Evolutionary conservation across 2,888 invertebrate species (phyloP), one percentile per base, ranked within the genome.

Genomic region (Cinara cedri): DNA sequence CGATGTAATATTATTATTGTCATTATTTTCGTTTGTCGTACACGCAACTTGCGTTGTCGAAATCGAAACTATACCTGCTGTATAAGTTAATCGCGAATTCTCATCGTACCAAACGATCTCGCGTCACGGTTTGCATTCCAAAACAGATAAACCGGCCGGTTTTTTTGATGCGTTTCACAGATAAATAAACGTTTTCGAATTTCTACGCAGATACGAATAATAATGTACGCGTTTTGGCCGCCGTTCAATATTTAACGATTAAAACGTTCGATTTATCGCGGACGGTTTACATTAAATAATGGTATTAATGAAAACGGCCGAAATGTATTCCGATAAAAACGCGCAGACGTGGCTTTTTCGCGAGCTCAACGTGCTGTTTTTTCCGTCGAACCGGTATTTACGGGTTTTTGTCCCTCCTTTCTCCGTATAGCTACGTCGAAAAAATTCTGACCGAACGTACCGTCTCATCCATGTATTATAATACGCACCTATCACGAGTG

Each of bases 341-440:
- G n/a, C 55, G 55, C 42, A 71, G 54, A 9, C 16, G 42, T n/a
- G n/a, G n/a, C n/a, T n/a, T n/a, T n/a, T n/a, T n/a, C n/a, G n/a
- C n/a, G n/a, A n/a, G n/a, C n/a, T n/a, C n/a, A n/a, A n/a, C n/a
- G n/a, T n/a, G n/a, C n/a, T n/a, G 70, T 21, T 42, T 55, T 71
- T 71, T 71, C 42, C 42, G 21, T 16, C 70, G 42, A 71, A 57
- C 57, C 72, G 46, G 57, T 66, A 46, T 66, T 24, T 13, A 14
- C 21, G 11, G 4, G 21, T 6, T 65, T 8, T 19, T 6, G 21
- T 44, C 19, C 1, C 44, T 34, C 34, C 21, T 66, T 46, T 14
- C 14, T n/a, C 65, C 1, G 34, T 16, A 3, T n/a, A 10, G 1
- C 16, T 1, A 11, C 16, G 4, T 26, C 16, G n/a, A 9, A 42